These are phyloP conservation scores for Polypterus bichir DNA, from an alignment of 2,113 vertebrate species.

Conservation along the genomic window DNA sequence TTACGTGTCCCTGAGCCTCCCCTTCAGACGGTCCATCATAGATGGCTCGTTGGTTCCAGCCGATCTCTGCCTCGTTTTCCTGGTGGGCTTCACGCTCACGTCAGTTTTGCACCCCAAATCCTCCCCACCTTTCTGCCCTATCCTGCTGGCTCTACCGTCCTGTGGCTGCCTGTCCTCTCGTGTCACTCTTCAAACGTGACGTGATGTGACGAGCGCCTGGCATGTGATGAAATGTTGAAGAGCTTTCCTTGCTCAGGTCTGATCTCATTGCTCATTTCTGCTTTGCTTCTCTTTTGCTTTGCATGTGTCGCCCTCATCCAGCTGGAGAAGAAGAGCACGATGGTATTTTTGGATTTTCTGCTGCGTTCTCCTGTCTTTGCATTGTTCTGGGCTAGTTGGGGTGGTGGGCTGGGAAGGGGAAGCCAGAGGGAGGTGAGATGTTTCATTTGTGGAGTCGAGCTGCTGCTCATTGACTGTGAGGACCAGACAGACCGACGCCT, in stretches of 20 bases:
- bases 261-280: constrained; percentile 32
- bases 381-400: constrained; percentile 10
- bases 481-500: no score
- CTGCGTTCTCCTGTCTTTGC: constrained; percentile 11
- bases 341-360: constrained; percentile 48
- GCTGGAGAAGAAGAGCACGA: constrained; percentile 49
- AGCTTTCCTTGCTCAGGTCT: constrained; percentile 22
- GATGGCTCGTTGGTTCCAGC: no score
- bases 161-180: constrained; percentile 28
- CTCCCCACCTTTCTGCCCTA: constrained; percentile 26
- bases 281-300: constrained; percentile 37
- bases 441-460: no score
- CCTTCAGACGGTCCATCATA: no score
- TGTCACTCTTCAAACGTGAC: constrained; percentile 34
- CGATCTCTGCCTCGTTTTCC: no score
- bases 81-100: no score
- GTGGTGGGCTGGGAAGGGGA: constrained; percentile 25
- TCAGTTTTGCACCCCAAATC: not conserved
- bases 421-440: constrained; percentile 24
- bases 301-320: constrained; percentile 39
- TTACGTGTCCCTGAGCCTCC: no score
- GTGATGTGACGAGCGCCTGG: constrained; percentile 35
- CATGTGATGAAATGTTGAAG: constrained; percentile 42
- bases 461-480: no score
- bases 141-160: constrained; percentile 38